phyloP scores from a whole-genome alignment of 1,140 invertebrate species.

The Heterodera schachtii region DNA sequence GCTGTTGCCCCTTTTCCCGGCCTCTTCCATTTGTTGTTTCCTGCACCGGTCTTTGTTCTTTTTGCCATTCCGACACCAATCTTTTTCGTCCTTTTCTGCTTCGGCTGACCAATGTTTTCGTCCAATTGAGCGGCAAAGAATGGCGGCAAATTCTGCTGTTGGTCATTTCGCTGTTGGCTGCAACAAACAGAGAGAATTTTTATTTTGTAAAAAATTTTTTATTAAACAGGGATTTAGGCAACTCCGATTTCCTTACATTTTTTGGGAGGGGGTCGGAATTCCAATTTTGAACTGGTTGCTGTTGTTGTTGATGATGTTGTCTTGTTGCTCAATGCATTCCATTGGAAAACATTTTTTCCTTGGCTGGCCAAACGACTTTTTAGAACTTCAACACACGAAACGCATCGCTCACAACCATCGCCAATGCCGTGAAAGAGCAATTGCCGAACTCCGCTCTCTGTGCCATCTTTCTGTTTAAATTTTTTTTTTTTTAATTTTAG shows the following conservation, averaged over 20 bases:
- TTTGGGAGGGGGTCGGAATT: no score
- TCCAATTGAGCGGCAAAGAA: neutral
- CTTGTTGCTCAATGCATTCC: neutral
- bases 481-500: neutral
- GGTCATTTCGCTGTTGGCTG: neutral
- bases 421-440: neutral
- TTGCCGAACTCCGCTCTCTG: neutral
- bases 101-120: neutral
- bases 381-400: neutral
- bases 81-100: neutral
- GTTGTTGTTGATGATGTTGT: no score
- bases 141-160: neutral
- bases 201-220: no score
- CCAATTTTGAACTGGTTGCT: no score
- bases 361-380: neutral
- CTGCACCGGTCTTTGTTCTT: neutral
- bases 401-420: neutral
- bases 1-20: no score
- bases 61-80: neutral
- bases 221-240: no score
- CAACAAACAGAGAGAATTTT: no score
- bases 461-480: neutral
- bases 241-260: no score
- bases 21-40: neutral
- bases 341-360: neutral